phyloP scores from a whole-genome alignment of 2,113 vertebrate species.

The Toxostoma redivivum region DNA sequence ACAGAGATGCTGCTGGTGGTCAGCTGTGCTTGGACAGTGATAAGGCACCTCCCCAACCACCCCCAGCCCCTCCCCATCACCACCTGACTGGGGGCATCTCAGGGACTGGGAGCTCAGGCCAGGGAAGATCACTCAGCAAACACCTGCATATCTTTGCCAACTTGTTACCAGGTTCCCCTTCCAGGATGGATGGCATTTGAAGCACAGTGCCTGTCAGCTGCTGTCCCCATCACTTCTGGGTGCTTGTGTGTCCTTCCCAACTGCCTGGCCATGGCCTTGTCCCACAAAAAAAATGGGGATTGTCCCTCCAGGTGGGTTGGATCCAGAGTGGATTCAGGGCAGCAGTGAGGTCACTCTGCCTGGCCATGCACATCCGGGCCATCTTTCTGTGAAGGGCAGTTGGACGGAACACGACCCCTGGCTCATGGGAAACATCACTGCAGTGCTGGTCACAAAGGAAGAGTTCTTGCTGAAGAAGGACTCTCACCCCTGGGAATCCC shows the following conservation, averaged over 20 bases:
- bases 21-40: not conserved
- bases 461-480: not conserved
- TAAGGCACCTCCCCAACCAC: not conserved
- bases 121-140: not conserved
- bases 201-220: not conserved
- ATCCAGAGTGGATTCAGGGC: not conserved
- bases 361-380: not conserved
- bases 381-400: not conserved
- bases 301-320: rapidly evolving
- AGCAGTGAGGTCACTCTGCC: not conserved
- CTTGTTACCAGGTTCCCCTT: not conserved
- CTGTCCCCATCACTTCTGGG: not conserved
- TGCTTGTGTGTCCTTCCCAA: not conserved
- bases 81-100: not conserved
- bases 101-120: too few relatives aligned
- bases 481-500: not conserved
- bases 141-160: rapidly evolving
- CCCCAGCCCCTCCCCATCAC: not conserved
- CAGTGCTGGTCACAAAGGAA: not conserved
- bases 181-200: not conserved
- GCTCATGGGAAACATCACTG: too few relatives aligned
- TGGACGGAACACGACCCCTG: not conserved
- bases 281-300: not conserved
- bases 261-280: not conserved
- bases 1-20: not conserved